Evolutionary conservation across 2,113 vertebrate genomes (phyloP).

Genomic region (Smithornis capensis): DNA sequence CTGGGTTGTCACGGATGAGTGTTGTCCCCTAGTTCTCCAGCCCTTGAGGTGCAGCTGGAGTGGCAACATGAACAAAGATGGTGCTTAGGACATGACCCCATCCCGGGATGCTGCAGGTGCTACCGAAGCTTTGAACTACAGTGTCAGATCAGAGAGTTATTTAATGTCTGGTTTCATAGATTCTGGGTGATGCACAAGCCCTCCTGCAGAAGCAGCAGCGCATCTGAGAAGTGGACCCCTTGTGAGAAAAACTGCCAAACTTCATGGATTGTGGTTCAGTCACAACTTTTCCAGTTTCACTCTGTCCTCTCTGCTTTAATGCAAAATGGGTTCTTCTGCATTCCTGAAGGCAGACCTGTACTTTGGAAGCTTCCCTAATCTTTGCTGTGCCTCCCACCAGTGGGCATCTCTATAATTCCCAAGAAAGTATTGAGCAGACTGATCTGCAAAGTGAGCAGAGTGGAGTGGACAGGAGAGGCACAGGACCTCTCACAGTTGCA

Average conservation of each 20-base stretch:
- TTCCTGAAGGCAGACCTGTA: not conserved
- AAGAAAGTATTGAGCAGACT: not conserved
- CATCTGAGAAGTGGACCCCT: not conserved
- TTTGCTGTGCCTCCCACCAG: not conserved
- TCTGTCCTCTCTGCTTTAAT: not conserved
- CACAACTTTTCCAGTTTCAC: not conserved
- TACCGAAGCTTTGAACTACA: not conserved
- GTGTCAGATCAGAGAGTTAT: not conserved
- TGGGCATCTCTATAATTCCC: not conserved
- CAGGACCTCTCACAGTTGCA: not conserved
- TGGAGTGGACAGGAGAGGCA: fast-evolving
- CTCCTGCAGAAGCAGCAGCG: not conserved
- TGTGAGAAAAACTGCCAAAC: not conserved
- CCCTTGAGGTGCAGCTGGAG: fast-evolving
- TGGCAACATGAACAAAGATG: fast-evolving
- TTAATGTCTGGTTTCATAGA: not conserved
- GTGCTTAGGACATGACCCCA: not conserved
- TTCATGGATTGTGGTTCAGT: not conserved
- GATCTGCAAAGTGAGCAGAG: not conserved
- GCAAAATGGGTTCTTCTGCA: not conserved
- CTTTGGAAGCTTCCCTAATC: not conserved
- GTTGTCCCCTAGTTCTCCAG: fast-evolving
- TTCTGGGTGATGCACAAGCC: not conserved
- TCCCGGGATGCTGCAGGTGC: not conserved
- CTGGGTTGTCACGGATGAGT: fast-evolving